Percentiles rank a stretch among this genome's conserved stretches.
These are phyloP conservation scores for Falcaria lacertinaria DNA, from an alignment of 2,888 invertebrate genomes.

Conservation along the genomic window DNA sequence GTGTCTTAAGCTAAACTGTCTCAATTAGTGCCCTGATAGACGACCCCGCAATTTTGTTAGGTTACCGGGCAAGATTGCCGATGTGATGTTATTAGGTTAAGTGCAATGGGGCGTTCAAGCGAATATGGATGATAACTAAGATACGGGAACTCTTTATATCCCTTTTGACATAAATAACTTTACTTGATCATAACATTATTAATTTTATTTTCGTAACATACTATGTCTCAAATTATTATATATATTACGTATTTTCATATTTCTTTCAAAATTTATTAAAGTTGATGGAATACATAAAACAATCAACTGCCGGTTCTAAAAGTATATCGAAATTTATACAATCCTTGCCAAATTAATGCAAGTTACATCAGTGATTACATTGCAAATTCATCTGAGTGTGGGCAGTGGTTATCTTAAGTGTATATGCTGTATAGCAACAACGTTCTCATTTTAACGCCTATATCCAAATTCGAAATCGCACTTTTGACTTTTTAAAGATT, in stretches of 20 bases:
- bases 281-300: too few species aligned
- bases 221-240: too few species aligned
- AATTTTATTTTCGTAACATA: too few species aligned
- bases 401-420: too few species aligned
- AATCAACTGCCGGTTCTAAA: too few species aligned
- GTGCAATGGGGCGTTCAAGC: constrained; percentile 45
- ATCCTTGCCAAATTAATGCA: constrained; percentile 10
- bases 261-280: too few species aligned
- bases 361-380: too few species aligned
- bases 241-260: too few species aligned
- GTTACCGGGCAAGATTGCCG: constrained; percentile 49
- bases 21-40: constrained; percentile 74
- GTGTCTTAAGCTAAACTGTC: constrained; percentile 73
- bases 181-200: neutral
- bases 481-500: neutral
- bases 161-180: neutral
- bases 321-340: neutral
- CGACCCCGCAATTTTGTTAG: constrained; percentile 74
- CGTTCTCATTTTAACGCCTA: neutral
- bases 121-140: constrained; percentile 37
- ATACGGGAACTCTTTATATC: constrained; percentile 8
- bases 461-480: neutral
- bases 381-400: constrained; percentile 5
- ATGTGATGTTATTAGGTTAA: constrained; percentile 60
- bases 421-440: too few species aligned